Base-by-base conservation (phyloP, 2,113 vertebrate species). In the Martes martes region DNA sequence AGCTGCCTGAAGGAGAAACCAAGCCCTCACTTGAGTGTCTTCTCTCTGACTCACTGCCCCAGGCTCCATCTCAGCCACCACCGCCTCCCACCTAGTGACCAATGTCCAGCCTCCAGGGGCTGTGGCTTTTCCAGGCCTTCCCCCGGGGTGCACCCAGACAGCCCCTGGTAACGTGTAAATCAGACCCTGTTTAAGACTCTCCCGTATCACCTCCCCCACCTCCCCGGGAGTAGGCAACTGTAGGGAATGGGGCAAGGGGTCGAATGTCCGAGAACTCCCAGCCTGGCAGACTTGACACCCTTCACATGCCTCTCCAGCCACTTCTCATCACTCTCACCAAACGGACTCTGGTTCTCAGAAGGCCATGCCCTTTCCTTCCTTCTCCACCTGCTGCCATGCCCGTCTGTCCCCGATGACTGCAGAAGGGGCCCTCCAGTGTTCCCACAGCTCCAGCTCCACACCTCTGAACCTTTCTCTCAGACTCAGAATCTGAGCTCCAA, bases 121-220 rank as follows among this genome's bases (percentile, higher is more conserved):
- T n/a, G 11, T 23, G 14, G 19, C 14, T 78, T n/a, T 78, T 89
- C 52, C 28, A 57, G 83, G 1, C n/a, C 61, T 21, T 10, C 14
- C 52, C 42, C 7, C 11, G 1, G 0, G 59, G 42, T 14, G 31
- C 47, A 23, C 69, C 67, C 47, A 55, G 57, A n/a, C 59, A 55
- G 65, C 28, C 69, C 52, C 80, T 13, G 39, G 28, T 57, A 59
- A 39, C 14, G 19, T 39, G 39, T 7, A 42, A 36, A 69, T 79
- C 71, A 79, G 26, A 52, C 36, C 59, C 80, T 13, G 8, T n/a
- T 57, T 31, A 42, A 93, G 21, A 33, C 26, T 86, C 69, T 33
- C 18, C 55, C 31, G 1, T 2, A 28, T 1, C 1, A 8, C 4
- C 24, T 55, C 16, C 24, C 11, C n/a, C 9, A 1, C n/a, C 16